Percentiles rank a stretch among this genome's conserved stretches.
phyloP scores from a whole-genome alignment of 2,113 vertebrate genomes.

The Abramis brama region DNA sequence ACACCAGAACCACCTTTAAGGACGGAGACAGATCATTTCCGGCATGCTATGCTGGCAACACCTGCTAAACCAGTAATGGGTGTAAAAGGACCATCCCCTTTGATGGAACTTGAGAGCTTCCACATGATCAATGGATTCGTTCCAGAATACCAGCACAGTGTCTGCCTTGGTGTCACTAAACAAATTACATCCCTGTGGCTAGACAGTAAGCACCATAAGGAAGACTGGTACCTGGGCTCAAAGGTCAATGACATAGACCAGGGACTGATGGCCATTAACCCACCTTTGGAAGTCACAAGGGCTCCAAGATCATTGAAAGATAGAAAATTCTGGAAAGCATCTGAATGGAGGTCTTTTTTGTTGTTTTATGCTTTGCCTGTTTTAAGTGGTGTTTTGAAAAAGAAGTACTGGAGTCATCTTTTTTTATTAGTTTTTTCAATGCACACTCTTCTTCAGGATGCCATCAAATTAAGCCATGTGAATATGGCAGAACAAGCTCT shows the following conservation, averaged over 20 bases:
- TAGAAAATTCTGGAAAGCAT: conserved; percentile 46
- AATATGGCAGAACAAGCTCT: conserved; percentile 47
- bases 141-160: conserved; percentile 1
- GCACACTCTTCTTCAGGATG: conserved; percentile 43
- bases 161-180: conserved; percentile 25
- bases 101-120: conserved; percentile 43
- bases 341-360: neutral
- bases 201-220: too few relatives aligned
- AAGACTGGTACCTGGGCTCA: neutral
- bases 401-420: conserved; percentile 46
- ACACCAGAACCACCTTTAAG: conserved; percentile 6
- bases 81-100: conserved; percentile 48
- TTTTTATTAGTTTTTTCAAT: conserved; percentile 49
- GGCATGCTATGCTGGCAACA: conserved; percentile 25
- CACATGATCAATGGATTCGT: conserved; percentile 18
- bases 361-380: conserved; percentile 51
- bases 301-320: conserved; percentile 34
- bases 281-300: conserved; percentile 40
- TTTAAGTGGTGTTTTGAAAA: conserved; percentile 33
- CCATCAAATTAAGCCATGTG: conserved; percentile 15
- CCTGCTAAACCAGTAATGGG: conserved; percentile 23
- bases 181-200: too few relatives aligned
- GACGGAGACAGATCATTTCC: conserved; percentile 3
- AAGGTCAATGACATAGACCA: conserved; percentile 3
- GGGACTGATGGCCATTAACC: conserved; percentile 14